These are phyloP conservation scores for Lacerta viridis DNA, from an alignment of 2,797 vertebrate genomes.

Conservation along the genomic window DNA sequence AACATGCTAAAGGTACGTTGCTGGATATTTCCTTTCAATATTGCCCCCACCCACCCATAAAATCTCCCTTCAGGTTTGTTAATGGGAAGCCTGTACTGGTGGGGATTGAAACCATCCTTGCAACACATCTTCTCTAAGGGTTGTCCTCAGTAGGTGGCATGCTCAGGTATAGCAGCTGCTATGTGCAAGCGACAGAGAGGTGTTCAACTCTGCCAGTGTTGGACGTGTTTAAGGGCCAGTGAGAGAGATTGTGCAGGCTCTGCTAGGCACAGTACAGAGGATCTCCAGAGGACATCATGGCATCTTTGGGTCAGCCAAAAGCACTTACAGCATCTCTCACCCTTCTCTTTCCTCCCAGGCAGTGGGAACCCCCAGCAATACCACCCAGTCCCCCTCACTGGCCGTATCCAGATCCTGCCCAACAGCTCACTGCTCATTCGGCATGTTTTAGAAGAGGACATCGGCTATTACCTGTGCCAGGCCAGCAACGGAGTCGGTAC, in stretches of 20 bases:
- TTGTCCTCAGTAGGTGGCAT: neutral
- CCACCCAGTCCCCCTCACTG: constrained; percentile 95
- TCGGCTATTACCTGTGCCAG: constrained; percentile 97
- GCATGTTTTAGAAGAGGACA: constrained; percentile 96
- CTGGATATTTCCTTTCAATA: too few species aligned
- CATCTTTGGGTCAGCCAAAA: too few species aligned
- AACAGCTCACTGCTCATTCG: constrained; percentile 97
- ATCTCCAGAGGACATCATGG: neutral
- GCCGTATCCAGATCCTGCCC: constrained; percentile 96
- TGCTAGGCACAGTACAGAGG: neutral
- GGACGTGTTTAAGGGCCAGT: too few species aligned
- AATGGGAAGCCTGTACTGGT: neutral
- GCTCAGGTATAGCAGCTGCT: neutral
- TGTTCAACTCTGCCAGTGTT: too few species aligned
- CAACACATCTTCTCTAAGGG: neutral
- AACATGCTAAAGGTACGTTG: constrained; percentile 92
- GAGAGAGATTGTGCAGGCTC: neutral
- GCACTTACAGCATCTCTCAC: too few species aligned
- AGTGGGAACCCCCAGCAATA: constrained; percentile 98
- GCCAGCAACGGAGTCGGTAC: constrained; percentile 98
- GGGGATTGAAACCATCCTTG: neutral
- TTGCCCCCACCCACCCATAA: neutral
- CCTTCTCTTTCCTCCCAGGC: constrained; percentile 75
- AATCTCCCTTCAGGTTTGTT: neutral
- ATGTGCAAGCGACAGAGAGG: neutral